Evolutionary conservation across 2,797 vertebrate species (phyloP).

Genomic region (Pampus argenteus): DNA sequence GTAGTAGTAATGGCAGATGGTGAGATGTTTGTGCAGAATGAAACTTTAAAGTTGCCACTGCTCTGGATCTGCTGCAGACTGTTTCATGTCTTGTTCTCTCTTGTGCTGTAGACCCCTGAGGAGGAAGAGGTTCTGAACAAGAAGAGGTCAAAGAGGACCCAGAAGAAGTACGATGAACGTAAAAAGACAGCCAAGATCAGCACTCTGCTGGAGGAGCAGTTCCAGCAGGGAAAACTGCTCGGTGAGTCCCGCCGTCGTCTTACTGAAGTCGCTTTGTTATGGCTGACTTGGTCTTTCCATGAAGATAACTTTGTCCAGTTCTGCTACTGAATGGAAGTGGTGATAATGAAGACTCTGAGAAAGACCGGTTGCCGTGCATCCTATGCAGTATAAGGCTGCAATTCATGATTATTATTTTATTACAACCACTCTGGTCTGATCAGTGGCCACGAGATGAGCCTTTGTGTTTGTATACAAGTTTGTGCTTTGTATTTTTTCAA

Average conservation of each 20-base stretch:
- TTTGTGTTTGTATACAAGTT: no score
- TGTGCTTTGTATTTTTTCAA: no score
- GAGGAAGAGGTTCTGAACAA: conserved; percentile 98
- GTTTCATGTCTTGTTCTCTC: neutral
- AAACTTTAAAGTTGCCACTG: no score
- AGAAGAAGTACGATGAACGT: conserved; percentile 96
- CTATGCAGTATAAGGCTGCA: no score
- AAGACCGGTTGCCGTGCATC: conserved; percentile 77
- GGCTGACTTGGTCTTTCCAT: conserved; percentile 86
- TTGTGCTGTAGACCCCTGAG: conserved; percentile 89
- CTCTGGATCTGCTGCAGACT: no score
- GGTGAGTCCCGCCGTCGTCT: conserved; percentile 82
- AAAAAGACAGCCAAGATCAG: conserved; percentile 96
- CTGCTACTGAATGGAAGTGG: conserved; percentile 93
- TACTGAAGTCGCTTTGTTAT: rapidly evolving
- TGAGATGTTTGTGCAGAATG: no score
- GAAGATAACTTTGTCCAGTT: conserved; percentile 93
- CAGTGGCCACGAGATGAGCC: no score
- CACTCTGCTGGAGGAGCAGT: conserved; percentile 94
- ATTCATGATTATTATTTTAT: no score
- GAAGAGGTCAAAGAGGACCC: conserved; percentile 97
- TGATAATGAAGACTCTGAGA: conserved; percentile 88
- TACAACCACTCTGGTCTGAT: no score
- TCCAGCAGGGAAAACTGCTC: conserved; percentile 97
- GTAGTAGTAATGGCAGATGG: no score